phyloP scores from a whole-genome alignment of 2,888 invertebrate species.

The Lomographa bimaculata region DNA sequence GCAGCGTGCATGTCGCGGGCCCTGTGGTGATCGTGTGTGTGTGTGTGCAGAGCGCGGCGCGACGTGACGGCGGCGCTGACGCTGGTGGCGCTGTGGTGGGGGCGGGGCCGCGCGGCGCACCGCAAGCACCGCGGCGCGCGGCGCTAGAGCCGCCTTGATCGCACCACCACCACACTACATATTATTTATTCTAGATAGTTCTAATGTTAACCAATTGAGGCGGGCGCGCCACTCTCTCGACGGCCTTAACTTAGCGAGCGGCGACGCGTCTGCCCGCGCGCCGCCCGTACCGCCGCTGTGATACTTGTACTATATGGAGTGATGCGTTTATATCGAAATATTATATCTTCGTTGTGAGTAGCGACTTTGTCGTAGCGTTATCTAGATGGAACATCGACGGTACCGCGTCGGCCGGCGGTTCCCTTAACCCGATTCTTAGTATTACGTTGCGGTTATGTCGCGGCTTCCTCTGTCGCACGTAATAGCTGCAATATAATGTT shows the following conservation, averaged over 20 bases:
- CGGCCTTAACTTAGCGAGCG: conserved; percentile 61
- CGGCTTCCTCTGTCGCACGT: no score
- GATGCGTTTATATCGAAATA: conserved; percentile 25
- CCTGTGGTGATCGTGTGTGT: background rate
- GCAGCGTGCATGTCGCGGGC: background rate
- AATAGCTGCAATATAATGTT: no score
- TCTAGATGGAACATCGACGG: conserved; percentile 24
- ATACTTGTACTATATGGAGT: conserved; percentile 22
- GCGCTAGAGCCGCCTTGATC: conserved; percentile 82
- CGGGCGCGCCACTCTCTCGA: conserved; percentile 59
- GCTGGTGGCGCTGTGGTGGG: conserved; percentile 69
- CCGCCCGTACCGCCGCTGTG: conserved; percentile 49
- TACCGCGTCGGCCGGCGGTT: background rate
- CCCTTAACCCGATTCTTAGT: no score
- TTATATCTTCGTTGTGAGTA: conserved; percentile 29
- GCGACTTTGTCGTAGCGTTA: conserved; percentile 30
- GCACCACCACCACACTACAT: conserved; percentile 39
- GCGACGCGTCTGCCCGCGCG: conserved; percentile 54
- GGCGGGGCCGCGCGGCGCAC: conserved; percentile 67
- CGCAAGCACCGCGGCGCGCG: conserved; percentile 84
- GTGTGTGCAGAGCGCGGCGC: conserved; percentile 54
- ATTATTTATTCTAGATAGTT: conserved; percentile 81
- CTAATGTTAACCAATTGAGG: conserved; percentile 78
- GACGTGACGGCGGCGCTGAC: conserved; percentile 54
- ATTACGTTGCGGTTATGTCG: no score